These are phyloP conservation scores for Zaprionus lineosus DNA, from an alignment of 2,888 invertebrate genomes.

Conservation along the genomic window DNA sequence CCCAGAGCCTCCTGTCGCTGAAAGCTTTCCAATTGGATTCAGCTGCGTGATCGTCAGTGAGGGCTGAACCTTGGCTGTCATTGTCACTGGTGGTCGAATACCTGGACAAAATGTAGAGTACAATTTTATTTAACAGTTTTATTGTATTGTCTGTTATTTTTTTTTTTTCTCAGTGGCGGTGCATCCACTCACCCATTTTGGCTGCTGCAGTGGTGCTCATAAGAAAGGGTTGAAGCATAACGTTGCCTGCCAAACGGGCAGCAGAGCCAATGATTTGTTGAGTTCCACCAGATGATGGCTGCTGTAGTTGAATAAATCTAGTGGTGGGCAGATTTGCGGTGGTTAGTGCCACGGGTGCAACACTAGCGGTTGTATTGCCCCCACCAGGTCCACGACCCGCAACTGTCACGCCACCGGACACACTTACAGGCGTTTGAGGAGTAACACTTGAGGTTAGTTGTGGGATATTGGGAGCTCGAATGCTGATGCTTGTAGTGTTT, in stretches of 20 bases:
- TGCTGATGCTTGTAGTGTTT: constrained; percentile 82
- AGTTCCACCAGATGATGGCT: constrained; percentile 76
- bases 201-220: constrained; percentile 78
- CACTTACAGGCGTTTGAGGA: constrained; percentile 61
- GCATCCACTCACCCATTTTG: constrained; percentile 82
- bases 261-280: constrained; percentile 81
- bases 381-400: constrained; percentile 58
- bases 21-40: constrained; percentile 79
- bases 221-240: constrained; percentile 82
- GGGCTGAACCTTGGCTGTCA: constrained; percentile 82
- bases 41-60: constrained; percentile 82
- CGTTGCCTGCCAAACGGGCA: constrained; percentile 80
- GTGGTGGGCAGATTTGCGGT: constrained; percentile 79
- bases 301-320: constrained; percentile 82
- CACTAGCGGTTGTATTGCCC: constrained; percentile 52
- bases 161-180: too few species aligned
- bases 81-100: constrained; percentile 81
- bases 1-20: constrained; percentile 49
- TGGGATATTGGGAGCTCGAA: constrained; percentile 80
- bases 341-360: constrained; percentile 65
- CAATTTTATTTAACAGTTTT: constrained; percentile 1
- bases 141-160: constrained; percentile 7
- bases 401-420: constrained; percentile 64
- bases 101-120: constrained; percentile 47
- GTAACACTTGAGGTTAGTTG: constrained; percentile 73